Conservation (phyloP, 2,113 vertebrate species). For the Rhizomys pruinosus region DNA sequence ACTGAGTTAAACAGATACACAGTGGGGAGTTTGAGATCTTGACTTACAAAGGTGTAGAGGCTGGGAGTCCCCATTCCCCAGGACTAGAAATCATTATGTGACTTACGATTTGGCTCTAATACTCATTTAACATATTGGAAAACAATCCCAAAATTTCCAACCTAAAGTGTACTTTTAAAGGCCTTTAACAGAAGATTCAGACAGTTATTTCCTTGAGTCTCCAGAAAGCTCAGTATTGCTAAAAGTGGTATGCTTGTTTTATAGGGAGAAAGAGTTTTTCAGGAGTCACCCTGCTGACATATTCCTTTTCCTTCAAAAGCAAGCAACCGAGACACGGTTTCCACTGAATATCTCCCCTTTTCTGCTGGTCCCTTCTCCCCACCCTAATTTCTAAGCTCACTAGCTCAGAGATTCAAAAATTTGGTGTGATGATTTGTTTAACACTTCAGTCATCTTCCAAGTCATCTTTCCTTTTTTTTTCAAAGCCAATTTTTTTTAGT, state of each 20-base stretch:
- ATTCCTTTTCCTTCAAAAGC: slow-evolving; percentile 69
- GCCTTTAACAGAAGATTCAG: slow-evolving; percentile 51
- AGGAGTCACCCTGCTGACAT: slow-evolving; percentile 66
- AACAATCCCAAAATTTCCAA: slow-evolving; percentile 3
- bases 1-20: background rate
- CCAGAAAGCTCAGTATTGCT: slow-evolving; percentile 55
- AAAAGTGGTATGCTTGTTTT: slow-evolving; percentile 70
- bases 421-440: background rate
- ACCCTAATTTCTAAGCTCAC: background rate
- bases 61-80: background rate
- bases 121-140: slow-evolving; percentile 7
- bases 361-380: background rate
- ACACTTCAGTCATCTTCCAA: background rate
- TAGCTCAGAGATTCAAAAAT: background rate
- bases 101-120: background rate
- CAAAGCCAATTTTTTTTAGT: too few relatives aligned
- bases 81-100: background rate
- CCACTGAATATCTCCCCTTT: background rate
- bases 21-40: background rate
- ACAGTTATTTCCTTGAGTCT: slow-evolving; percentile 65
- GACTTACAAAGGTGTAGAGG: background rate
- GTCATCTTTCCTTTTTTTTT: too few relatives aligned
- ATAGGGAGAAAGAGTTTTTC: slow-evolving; percentile 62
- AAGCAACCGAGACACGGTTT: slow-evolving; percentile 34
- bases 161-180: slow-evolving; percentile 50